These are phyloP conservation scores for Lucinisca nassula DNA, from an alignment of 2,888 invertebrate genomes.

Conservation along the genomic window DNA sequence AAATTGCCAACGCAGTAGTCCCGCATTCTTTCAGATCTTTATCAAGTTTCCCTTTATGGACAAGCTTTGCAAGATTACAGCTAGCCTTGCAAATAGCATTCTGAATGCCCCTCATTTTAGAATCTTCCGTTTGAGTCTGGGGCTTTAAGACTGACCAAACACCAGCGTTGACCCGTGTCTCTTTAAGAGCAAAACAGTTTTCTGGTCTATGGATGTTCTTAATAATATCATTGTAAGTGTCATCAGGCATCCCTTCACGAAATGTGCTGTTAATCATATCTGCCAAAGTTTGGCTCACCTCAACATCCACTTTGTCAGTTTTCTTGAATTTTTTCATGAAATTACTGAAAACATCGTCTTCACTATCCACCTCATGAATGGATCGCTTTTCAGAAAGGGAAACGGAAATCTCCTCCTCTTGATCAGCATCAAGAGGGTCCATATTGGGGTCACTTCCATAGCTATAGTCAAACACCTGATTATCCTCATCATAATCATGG, in stretches of 20 bases:
- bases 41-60: not conserved
- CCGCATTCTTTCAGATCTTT: not conserved
- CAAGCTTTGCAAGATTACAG: not conserved
- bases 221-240: not conserved
- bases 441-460: too few relatives aligned
- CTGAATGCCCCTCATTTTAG: not conserved
- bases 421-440: too few relatives aligned
- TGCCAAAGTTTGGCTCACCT: not conserved
- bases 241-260: not conserved
- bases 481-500: too few relatives aligned
- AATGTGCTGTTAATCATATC: not conserved
- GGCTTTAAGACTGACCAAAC: not conserved
- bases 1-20: not conserved
- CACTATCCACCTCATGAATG: too few relatives aligned
- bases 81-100: not conserved
- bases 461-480: too few relatives aligned
- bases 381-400: too few relatives aligned
- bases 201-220: conserved; percentile 6
- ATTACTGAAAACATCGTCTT: not conserved
- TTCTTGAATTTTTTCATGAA: not conserved
- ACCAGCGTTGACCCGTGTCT: not conserved
- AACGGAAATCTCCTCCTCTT: too few relatives aligned
- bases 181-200: conserved; percentile 2
- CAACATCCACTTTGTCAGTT: not conserved
- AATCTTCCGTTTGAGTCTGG: conserved; percentile 6